Percentiles rank a stretch among this genome's conserved stretches.
Conservation (phyloP, 2,888 invertebrate genomes). For the Cryptosula pallasiana region DNA sequence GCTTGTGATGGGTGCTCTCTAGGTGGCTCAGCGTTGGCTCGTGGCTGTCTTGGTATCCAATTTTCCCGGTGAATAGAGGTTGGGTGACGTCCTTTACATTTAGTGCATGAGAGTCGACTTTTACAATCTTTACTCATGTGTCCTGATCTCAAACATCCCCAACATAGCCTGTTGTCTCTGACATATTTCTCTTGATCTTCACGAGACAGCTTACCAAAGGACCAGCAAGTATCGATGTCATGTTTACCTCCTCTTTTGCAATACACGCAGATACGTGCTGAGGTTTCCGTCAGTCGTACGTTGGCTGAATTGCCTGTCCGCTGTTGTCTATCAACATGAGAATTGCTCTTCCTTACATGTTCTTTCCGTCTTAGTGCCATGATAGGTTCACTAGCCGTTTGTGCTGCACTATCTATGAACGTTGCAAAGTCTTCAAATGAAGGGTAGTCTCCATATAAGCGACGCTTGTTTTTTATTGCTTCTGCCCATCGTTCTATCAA, state of each 20-base stretch:
- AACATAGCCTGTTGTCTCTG: slow-evolving; percentile 30
- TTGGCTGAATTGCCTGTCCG: too few relatives aligned
- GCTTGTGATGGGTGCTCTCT: too few relatives aligned
- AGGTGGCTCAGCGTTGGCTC: too few relatives aligned
- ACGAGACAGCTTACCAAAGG: background rate
- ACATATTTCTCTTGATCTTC: background rate
- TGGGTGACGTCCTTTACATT: background rate
- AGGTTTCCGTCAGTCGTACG: too few relatives aligned
- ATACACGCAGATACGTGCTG: too few relatives aligned
- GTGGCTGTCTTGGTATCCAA: too few relatives aligned
- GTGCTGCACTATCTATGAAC: background rate
- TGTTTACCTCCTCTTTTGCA: too few relatives aligned
- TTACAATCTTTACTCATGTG: slow-evolving; percentile 31
- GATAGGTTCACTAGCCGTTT: background rate
- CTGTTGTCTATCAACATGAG: too few relatives aligned
- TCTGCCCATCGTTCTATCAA: background rate
- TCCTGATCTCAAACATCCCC: slow-evolving; percentile 31
- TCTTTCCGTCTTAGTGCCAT: background rate
- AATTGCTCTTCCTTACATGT: too few relatives aligned
- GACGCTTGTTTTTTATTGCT: background rate
- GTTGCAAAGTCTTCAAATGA: background rate
- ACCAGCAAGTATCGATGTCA: too few relatives aligned
- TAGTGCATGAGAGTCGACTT: slow-evolving; percentile 27
- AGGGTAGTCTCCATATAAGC: background rate
- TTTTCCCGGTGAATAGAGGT: background rate